These are phyloP conservation scores for Platysternon megacephalum DNA, from an alignment of 2,113 vertebrate genomes.

Conservation along the genomic window DNA sequence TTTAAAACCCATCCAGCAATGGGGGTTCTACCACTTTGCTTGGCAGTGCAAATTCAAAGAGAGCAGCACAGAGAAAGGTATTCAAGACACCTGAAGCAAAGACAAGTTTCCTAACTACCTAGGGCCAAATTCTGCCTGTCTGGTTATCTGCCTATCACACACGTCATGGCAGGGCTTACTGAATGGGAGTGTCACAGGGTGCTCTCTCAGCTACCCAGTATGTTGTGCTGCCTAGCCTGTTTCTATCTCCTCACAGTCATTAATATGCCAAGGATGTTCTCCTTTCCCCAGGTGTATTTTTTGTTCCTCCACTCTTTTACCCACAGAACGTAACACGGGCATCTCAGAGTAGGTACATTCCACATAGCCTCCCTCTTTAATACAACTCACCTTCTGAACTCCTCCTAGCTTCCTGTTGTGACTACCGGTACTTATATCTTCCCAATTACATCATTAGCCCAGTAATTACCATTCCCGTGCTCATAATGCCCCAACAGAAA, in stretches of 20 bases:
- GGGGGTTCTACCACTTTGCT: neutral
- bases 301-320: neutral
- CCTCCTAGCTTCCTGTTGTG: neutral
- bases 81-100: constrained; percentile 1
- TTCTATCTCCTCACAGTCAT: neutral
- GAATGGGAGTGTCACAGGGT: neutral
- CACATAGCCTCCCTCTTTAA: neutral
- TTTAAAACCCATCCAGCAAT: neutral
- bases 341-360: neutral
- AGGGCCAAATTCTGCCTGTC: neutral
- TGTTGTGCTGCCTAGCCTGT: neutral
- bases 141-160: neutral
- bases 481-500: neutral
- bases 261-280: neutral
- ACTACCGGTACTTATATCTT: neutral
- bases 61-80: neutral
- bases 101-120: neutral
- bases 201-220: neutral
- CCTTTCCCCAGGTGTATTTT: neutral
- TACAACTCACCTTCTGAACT: neutral
- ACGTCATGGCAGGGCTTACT: neutral
- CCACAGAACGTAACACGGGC: neutral
- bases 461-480: neutral
- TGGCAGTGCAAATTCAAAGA: neutral
- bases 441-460: neutral